Evolutionary conservation across 2,888 invertebrate species (phyloP), one percentile per base, ranked within the genome.

Genomic region (Scaeva pyrastri): DNA sequence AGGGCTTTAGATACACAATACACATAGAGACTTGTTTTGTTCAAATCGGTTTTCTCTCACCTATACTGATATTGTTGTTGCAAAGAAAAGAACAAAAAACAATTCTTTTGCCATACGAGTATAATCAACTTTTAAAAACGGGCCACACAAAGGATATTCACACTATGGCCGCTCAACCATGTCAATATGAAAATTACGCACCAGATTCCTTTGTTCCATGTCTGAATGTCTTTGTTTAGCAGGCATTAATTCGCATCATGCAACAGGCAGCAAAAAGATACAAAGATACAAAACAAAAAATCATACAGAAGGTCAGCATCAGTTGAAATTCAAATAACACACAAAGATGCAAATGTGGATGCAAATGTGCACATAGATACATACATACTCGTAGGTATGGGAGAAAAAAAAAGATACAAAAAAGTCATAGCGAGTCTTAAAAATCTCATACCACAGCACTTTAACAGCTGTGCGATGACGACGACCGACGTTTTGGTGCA

Each of bases 71-170:
- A 2, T 16, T 23, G 8, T 66, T 72, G 23, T 56, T 56, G 56
- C 19, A 36, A 43, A 71, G 21, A 43, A 11, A 60, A 26, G 5
- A 21, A 52, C 39, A 66, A 39, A 39, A 10, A 73, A 31, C 11
- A 43, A 16, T 66, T n/a, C 36, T 45, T 14, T 11, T 12, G 12
- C 26, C 6, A 31, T 31, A 39, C 12, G 39, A 11, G 10, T 39
- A 21, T 76, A 64, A 56, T 58, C 45, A 43, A 60, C 23, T 56
- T 39, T 62, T 48, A 21, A 55, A 62, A 72, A 64, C 39, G 31
- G 5, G 45, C 68, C 70, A 56, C 73, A 86, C 85, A 86, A 86
- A 86, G 81, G 77, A 81, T 71, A 66, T 77, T 81, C 81, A 68
- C 77, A 81, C 85, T 62, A 56, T 52, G 5, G 39, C 14, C 68